Conservation (phyloP, 1,140 invertebrate genomes). For the Samia ricini region DNA sequence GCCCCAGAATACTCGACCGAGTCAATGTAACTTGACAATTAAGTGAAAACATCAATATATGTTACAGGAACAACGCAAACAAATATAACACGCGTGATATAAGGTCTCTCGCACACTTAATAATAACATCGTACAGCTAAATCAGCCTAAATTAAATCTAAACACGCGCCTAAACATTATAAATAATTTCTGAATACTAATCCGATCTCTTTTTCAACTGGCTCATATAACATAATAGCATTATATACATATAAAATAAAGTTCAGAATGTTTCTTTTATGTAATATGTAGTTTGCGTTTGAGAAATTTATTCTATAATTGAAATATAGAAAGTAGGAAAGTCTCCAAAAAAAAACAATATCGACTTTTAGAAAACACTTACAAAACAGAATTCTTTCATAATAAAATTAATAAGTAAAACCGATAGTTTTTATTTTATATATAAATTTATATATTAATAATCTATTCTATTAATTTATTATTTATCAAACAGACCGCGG, state of each 20-base stretch:
- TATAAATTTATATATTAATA: background rate
- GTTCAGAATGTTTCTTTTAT: slow-evolving; percentile 14
- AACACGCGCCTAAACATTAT: slow-evolving; percentile 46
- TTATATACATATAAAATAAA: slow-evolving; percentile 73
- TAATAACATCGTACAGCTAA: slow-evolving; percentile 61
- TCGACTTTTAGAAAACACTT: background rate
- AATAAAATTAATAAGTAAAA: background rate
- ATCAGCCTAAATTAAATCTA: slow-evolving; percentile 66
- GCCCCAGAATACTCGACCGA: slow-evolving; percentile 19
- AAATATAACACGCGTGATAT: slow-evolving; percentile 44
- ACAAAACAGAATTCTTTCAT: background rate
- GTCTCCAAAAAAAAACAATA: background rate
- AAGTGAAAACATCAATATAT: slow-evolving; percentile 67
- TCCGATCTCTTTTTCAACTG: slow-evolving; percentile 29
- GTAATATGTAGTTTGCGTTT: background rate
- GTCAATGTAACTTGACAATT: slow-evolving; percentile 37
- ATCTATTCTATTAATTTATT: slow-evolving; percentile 8
- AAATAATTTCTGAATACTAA: slow-evolving; percentile 9
- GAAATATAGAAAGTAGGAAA: background rate
- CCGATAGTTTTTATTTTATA: background rate
- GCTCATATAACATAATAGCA: slow-evolving; percentile 40
- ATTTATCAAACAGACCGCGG: slow-evolving; percentile 25
- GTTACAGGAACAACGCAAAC: slow-evolving; percentile 47
- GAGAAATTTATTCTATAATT: background rate
- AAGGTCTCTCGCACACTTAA: slow-evolving; percentile 45